Evolutionary conservation across 2,888 invertebrate genomes (phyloP), one percentile per base, ranked within the genome.

Genomic region (Heteromurus nitidus): DNA sequence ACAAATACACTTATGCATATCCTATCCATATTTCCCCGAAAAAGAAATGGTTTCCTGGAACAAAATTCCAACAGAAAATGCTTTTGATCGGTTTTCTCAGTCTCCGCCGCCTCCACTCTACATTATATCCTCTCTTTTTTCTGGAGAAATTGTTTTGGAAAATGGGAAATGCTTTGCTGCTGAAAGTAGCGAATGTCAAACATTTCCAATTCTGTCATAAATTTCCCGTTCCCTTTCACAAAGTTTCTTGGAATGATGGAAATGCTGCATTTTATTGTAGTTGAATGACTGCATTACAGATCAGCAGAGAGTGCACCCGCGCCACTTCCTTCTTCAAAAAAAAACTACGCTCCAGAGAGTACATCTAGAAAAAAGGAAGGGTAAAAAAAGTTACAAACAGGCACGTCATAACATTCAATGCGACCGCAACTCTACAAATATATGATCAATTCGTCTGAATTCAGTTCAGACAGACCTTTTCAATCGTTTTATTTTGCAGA

Each of bases 181-280:
- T 13, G 13, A 36, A 36, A 9, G 13, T 36, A 36, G 13, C 20
- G 50, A 36, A 26, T 64, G 73, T 62, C 62, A 73, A 42, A 73
- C 62, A 50, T 62, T 31, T 64, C 42, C 50, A 74, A 74, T 74
- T 55, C 50, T 62, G 31, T 24, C 28, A 53, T 64, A 55, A 31
- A 74, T 72, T 50, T 64, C 64, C 62, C 22, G 47, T 65, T 31
- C 64, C 16, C 31, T 50, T 13, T 30, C n/a, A n/a, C 1, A 31
- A 28, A 50, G 22, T 55, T 60, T 58, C 42, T 42, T 36, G 18
- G 5, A 22, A 65, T 28, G 58, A 68, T 31, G 44, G 26, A 62
- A 73, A 60, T 47, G 55, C 68, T 67, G 68, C 62, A 76, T 76
- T 76, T 76, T 76, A 76, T 76, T 76, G 75, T 68, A 68, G 75